Conservation (phyloP, 2,797 vertebrate genomes). For the Cryptoblepharus egeriae region DNA sequence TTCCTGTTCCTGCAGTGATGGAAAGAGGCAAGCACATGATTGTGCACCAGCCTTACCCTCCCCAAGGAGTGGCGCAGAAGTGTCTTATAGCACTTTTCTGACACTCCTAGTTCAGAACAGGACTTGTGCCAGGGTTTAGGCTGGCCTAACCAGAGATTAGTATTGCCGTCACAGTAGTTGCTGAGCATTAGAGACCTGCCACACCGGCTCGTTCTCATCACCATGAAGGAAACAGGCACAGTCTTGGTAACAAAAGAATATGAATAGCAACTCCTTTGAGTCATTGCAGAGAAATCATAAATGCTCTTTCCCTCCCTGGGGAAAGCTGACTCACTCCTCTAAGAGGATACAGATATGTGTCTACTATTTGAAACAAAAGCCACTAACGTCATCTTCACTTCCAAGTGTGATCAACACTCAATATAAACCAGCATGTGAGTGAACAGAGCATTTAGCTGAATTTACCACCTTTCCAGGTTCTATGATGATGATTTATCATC, state of each 20-base stretch:
- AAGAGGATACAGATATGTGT: neutral
- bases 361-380: slow-evolving; percentile 1
- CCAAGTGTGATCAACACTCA: neutral
- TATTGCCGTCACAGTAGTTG: neutral
- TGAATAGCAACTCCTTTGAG: slow-evolving; percentile 1
- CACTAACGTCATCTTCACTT: neutral
- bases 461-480: neutral
- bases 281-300: slow-evolving; percentile 8
- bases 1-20: too few species aligned
- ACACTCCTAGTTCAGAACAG: too few species aligned
- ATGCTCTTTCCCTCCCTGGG: neutral
- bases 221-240: neutral
- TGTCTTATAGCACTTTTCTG: too few species aligned
- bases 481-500: neutral
- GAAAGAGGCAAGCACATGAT: too few species aligned
- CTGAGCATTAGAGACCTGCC: neutral
- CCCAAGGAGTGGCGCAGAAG: too few species aligned
- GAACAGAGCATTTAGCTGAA: neutral
- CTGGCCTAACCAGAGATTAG: too few species aligned
- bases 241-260: neutral
- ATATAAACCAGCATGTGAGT: neutral
- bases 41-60: too few species aligned
- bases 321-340: neutral
- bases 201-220: neutral
- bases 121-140: too few species aligned